phyloP scores from a whole-genome alignment of 2,797 vertebrate genomes.

The Gymnothorax reevesii region DNA sequence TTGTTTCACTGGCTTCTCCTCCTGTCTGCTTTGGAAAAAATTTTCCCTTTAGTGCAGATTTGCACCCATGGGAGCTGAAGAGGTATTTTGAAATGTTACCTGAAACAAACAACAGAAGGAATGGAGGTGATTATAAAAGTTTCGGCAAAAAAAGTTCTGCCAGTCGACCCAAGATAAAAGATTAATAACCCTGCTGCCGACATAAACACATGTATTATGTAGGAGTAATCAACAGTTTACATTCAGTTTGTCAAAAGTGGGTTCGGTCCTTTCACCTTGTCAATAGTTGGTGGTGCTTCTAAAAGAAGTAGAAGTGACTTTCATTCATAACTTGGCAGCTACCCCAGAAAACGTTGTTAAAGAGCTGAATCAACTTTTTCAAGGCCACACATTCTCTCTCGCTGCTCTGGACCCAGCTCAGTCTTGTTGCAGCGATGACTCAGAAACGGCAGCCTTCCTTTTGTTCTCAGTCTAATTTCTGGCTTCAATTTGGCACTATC shows the following conservation, averaged over 20 bases:
- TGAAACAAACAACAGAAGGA: conserved; percentile 10
- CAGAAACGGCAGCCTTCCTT: background rate
- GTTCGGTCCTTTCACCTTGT: conserved; percentile 36
- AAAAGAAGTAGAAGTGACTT: conserved; percentile 41
- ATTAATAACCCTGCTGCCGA: conserved; percentile 31
- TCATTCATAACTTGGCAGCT: conserved; percentile 29
- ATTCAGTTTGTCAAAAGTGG: conserved; percentile 35
- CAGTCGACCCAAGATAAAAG: conserved; percentile 32
- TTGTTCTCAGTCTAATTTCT: background rate
- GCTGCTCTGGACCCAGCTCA: background rate
- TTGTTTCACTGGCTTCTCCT: conserved; percentile 4
- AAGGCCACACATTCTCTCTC: conserved; percentile 1
- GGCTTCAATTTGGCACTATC: background rate
- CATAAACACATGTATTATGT: conserved; percentile 33
- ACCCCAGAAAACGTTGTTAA: conserved; percentile 34
- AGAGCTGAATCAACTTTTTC: conserved; percentile 32
- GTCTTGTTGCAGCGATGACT: background rate
- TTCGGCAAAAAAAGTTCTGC: conserved; percentile 1
- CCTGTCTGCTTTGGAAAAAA: background rate
- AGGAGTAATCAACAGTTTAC: conserved; percentile 36
- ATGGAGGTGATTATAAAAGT: background rate
- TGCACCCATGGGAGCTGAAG: conserved; percentile 9
- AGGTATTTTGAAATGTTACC: conserved; percentile 9
- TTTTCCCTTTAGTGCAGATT: background rate
- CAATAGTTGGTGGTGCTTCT: conserved; percentile 38